A percentile compares a stretch with the other conserved stretches of the same genome.
Conservation (phyloP, 2,888 invertebrate genomes). For the Rhagophthalmus giganteus region DNA sequence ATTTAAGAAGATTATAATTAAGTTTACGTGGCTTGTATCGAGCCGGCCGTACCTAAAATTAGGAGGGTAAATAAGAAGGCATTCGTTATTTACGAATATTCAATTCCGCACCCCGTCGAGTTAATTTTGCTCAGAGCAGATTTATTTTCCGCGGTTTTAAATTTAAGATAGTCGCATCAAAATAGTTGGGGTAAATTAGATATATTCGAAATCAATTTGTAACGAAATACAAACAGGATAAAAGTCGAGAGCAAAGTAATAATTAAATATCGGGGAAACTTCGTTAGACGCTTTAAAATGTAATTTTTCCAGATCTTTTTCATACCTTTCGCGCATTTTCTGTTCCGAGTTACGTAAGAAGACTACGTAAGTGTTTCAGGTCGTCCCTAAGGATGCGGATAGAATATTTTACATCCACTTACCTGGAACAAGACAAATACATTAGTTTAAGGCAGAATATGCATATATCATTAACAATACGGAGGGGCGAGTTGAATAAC, state of each 20-base stretch:
- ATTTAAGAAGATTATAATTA: neutral
- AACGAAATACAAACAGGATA: neutral
- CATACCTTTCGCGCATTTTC: slow-evolving; percentile 20
- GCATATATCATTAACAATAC: slow-evolving; percentile 30
- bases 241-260: neutral
- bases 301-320: slow-evolving; percentile 18
- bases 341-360: slow-evolving; percentile 24
- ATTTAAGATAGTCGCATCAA: neutral
- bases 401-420: slow-evolving; percentile 36
- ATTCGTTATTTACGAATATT: neutral
- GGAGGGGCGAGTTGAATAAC: slow-evolving; percentile 11
- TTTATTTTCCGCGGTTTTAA: neutral
- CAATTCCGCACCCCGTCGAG: neutral
- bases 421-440: slow-evolving; percentile 42
- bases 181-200: neutral
- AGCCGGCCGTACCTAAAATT: too few species aligned
- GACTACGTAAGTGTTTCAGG: slow-evolving; percentile 31
- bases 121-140: too few species aligned
- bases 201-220: neutral
- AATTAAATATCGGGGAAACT: slow-evolving; percentile 17
- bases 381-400: slow-evolving; percentile 30
- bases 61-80: neutral
- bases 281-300: slow-evolving; percentile 12
- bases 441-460: slow-evolving; percentile 37
- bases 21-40: neutral